Evolutionary conservation across 1,140 invertebrate genomes (phyloP), one percentile per base, ranked within the genome.

Genomic region (Chironomus striatipennis): DNA sequence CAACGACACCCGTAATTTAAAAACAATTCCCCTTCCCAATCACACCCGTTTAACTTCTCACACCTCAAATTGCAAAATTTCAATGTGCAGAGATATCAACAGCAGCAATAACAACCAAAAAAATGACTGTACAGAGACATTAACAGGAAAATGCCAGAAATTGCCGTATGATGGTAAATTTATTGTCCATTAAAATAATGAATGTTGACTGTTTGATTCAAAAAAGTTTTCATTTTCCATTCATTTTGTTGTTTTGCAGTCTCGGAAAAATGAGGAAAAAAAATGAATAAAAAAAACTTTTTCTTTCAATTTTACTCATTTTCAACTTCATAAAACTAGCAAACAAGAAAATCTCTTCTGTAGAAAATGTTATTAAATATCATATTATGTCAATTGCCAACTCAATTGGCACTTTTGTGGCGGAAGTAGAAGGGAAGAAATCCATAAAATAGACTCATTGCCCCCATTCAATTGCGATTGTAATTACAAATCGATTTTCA

Each of bases 101-200:
- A 34, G 24, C 24, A 34, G 5, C 24, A n/a, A n/a, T n/a, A n/a
- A n/a, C n/a, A n/a, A n/a, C n/a, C n/a, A n/a, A n/a, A n/a, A n/a
- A n/a, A n/a, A n/a, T 34, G 24, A 34, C 24, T 34, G 24, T 34
- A 34, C 24, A 34, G 24, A 34, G 24, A 34, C 24, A 34, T 34
- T 34, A 34, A 34, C 24, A 57, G 47, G n/a, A 47, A 47, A 47
- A 10, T 10, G 12, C 47, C 47, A 57, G n/a, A 9, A 57, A 57
- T 57, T 57, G 9, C n/a, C 47, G 12, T 15, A n/a, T 70, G 65
- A 70, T 70, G 17, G 6, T 21, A 18, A 70, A 70, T 70, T 70
- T 70, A 70, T 70, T 70, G 65, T 20, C 65, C 65, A 70, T 70
- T 70, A 70, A 70, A 70, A 70, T 70, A 70, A 70, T 70, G 18